phyloP scores from a whole-genome alignment of 2,888 invertebrate genomes.

The Andrena bicolor region DNA sequence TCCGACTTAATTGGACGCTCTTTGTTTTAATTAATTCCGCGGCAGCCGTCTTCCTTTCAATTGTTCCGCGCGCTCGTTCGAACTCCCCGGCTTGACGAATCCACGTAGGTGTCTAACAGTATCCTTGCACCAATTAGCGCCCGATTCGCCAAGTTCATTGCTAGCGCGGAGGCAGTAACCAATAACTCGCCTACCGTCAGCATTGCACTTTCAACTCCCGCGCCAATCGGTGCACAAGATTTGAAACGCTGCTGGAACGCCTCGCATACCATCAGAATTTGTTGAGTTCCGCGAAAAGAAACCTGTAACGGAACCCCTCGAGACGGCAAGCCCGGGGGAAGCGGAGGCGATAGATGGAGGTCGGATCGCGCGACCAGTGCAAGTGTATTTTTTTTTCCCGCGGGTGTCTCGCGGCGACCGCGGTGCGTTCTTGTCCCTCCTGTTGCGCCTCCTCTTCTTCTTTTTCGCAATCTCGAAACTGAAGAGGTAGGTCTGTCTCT shows the following conservation, averaged over 20 bases:
- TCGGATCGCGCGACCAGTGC: conserved; percentile 17
- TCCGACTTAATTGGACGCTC: conserved; percentile 46
- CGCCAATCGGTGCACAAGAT: too few relatives aligned
- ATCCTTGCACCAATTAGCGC: conserved; percentile 29
- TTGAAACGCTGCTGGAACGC: too few relatives aligned
- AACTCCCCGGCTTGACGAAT: conserved; percentile 5
- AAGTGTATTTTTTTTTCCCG: conserved; percentile 50
- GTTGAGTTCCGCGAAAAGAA: too few relatives aligned
- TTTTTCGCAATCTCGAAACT: conserved; percentile 60
- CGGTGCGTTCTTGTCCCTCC: conserved; percentile 19
- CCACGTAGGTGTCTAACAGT: neutral
- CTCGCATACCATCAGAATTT: too few relatives aligned
- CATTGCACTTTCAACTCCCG: too few relatives aligned
- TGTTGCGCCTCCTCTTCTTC: neutral
- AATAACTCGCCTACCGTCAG: too few relatives aligned
- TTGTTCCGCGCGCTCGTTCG: conserved; percentile 28
- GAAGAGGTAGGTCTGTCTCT: conserved; percentile 64
- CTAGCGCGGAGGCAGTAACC: neutral
- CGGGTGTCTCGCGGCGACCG: neutral
- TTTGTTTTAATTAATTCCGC: conserved; percentile 52
- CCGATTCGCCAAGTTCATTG: conserved; percentile 39
- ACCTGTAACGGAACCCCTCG: too few relatives aligned
- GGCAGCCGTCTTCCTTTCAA: conserved; percentile 26
- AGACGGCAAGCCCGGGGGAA: neutral
- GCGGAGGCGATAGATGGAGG: neutral